A percentile compares a stretch with the other conserved stretches of the same genome.
Evolutionary conservation across 2,888 invertebrate species (phyloP).

Genomic region (Leptodirus hochenwartii): DNA sequence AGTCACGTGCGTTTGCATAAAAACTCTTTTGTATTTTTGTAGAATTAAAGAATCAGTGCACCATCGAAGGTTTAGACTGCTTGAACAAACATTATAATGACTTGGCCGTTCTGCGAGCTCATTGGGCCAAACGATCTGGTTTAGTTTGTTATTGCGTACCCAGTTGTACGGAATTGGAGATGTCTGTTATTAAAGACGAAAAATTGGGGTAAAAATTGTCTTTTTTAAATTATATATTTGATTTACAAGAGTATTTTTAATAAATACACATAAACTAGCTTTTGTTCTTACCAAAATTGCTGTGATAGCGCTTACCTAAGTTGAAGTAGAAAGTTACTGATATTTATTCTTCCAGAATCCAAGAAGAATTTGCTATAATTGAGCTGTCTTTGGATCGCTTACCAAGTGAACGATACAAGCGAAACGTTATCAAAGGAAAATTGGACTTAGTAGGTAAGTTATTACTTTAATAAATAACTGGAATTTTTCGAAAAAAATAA

Average conservation of each 20-base stretch:
- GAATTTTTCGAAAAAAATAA: constrained; percentile 5
- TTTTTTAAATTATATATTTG: neutral
- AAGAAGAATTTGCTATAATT: constrained; percentile 25
- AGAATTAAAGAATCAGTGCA: constrained; percentile 36
- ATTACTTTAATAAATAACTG: constrained; percentile 2
- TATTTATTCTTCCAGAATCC: constrained; percentile 20
- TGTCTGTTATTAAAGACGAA: constrained; percentile 40
- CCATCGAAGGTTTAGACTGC: constrained; percentile 45
- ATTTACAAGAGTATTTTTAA: too few relatives aligned
- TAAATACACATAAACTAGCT: too few relatives aligned
- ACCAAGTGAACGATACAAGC: constrained; percentile 47
- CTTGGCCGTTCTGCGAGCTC: constrained; percentile 44
- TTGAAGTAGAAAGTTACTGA: too few relatives aligned
- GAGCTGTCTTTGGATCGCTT: constrained; percentile 42
- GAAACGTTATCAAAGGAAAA: constrained; percentile 42
- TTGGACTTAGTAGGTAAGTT: constrained; percentile 48
- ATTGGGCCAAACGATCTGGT: constrained; percentile 43
- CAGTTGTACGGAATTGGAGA: constrained; percentile 52
- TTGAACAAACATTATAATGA: constrained; percentile 39
- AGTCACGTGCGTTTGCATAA: too few relatives aligned
- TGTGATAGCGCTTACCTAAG: too few relatives aligned
- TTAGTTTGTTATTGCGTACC: constrained; percentile 49
- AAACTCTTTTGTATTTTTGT: too few relatives aligned
- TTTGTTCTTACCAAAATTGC: too few relatives aligned
- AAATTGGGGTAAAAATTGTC: constrained; percentile 21